These are phyloP conservation scores for Melanitta fusca DNA, from an alignment of 2,797 vertebrate species.

Conservation along the genomic window DNA sequence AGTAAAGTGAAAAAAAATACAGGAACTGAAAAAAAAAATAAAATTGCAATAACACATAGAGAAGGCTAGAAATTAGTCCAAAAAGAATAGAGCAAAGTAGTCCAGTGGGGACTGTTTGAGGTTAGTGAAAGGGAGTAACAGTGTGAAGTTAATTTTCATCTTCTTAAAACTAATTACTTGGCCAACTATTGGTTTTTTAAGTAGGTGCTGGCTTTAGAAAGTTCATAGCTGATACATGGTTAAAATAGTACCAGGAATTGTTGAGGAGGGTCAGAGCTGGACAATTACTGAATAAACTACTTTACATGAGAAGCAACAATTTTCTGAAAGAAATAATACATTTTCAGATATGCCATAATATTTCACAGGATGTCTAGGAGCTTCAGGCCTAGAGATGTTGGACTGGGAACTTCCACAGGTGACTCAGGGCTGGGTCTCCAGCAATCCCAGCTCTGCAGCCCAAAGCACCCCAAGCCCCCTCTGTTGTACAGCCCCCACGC, in stretches of 20 bases:
- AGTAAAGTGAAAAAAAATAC: background rate
- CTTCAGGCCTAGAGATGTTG: rapidly evolving
- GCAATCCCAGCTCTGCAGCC: background rate
- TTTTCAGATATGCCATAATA: background rate
- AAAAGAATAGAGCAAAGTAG: background rate
- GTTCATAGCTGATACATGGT: background rate
- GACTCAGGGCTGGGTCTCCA: background rate
- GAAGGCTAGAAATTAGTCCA: background rate
- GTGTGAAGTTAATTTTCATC: background rate
- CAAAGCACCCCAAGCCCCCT: background rate
- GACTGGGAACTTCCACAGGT: background rate
- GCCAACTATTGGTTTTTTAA: no score
- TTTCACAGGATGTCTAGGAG: background rate
- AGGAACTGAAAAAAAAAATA: background rate
- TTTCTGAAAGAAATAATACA: background rate
- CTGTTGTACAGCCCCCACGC: background rate
- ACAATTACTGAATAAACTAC: background rate
- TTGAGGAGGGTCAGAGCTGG: background rate
- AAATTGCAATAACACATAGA: background rate
- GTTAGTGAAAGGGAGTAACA: no score
- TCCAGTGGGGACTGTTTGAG: background rate
- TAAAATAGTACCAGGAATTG: background rate
- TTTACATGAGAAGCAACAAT: background rate
- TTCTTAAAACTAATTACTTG: no score
- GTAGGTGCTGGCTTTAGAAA: background rate